These are phyloP conservation scores for Paelopatides confundens DNA, from an alignment of 53 echinoderm and acorn worm genomes.

Conservation along the genomic window DNA sequence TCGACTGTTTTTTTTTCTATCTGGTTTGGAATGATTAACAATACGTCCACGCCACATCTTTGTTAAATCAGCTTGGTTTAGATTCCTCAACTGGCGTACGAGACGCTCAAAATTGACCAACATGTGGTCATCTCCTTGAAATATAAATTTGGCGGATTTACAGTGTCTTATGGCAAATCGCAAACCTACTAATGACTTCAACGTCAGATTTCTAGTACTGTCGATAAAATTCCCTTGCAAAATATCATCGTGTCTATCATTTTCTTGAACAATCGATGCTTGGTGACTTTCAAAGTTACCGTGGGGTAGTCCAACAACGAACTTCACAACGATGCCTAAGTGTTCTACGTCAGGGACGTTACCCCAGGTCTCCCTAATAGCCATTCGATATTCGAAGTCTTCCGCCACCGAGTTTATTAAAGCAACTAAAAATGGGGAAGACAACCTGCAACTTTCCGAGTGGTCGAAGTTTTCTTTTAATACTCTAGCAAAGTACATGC, in stretches of 20 bases:
- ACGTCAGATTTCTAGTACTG: conserved; percentile 60
- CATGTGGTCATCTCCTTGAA: conserved; percentile 81
- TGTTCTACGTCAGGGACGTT: conserved; percentile 76
- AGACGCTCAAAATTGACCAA: conserved; percentile 77
- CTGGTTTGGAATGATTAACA: conserved; percentile 54
- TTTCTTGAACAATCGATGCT: conserved; percentile 75
- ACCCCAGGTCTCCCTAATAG: conserved; percentile 91
- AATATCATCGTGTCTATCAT: conserved; percentile 82
- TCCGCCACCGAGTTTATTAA: conserved; percentile 69
- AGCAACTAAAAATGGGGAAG: conserved; percentile 72
- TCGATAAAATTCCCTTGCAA: conserved; percentile 78
- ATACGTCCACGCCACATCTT: conserved; percentile 82
- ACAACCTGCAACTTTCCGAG: conserved; percentile 56
- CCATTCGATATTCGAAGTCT: conserved; percentile 71
- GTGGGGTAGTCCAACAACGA: conserved; percentile 71
- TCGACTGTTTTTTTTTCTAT: conserved; percentile 60
- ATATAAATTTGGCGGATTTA: conserved; percentile 71
- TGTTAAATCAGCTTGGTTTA: conserved; percentile 58
- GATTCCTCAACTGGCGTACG: conserved; percentile 59
- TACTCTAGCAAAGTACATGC: conserved; percentile 57
- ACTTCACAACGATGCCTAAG: conserved; percentile 75
- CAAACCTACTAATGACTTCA: conserved; percentile 76
- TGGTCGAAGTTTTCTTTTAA: conserved; percentile 70
- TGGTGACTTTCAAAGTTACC: conserved; percentile 32
- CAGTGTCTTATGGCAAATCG: conserved; percentile 72